Conservation (phyloP, 92 coral and sea anemone species). For the Palythoa grandis region DNA sequence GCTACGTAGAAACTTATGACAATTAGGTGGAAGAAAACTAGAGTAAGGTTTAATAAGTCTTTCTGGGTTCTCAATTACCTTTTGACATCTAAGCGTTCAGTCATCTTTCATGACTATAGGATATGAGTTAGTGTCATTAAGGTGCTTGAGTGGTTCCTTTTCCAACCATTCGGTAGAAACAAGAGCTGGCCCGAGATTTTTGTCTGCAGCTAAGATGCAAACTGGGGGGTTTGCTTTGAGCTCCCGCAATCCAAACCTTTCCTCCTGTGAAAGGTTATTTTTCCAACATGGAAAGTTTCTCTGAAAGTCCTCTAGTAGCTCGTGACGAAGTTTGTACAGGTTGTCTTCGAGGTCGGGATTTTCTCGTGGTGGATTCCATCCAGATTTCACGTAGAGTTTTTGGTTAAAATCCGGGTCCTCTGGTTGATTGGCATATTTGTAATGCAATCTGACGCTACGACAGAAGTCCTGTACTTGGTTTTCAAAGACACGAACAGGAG, state of each 20-base stretch:
- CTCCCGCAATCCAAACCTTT: neutral
- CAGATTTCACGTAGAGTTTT: neutral
- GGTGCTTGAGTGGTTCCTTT: slow-evolving; percentile 42
- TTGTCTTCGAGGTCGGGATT: neutral
- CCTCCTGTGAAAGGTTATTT: neutral
- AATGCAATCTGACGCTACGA: neutral
- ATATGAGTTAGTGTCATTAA: slow-evolving; percentile 42
- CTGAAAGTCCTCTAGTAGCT: neutral
- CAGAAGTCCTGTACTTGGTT: slow-evolving; percentile 4
- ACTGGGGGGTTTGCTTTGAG: slow-evolving; percentile 28
- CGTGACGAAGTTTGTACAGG: slow-evolving; percentile 1
- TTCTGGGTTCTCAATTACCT: slow-evolving; percentile 41
- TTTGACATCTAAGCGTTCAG: slow-evolving; percentile 35
- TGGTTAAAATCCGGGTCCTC: slow-evolving; percentile 3
- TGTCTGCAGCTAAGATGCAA: slow-evolving; percentile 35
- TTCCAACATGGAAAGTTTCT: neutral
- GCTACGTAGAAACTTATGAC: slow-evolving; percentile 48
- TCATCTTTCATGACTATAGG: slow-evolving; percentile 42
- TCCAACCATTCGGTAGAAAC: slow-evolving; percentile 46
- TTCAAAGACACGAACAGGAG: neutral
- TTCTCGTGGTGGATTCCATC: neutral
- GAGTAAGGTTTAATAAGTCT: slow-evolving; percentile 22
- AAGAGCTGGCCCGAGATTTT: slow-evolving; percentile 53
- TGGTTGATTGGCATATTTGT: neutral
- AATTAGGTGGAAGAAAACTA: slow-evolving; percentile 46